phyloP scores from a whole-genome alignment of 2,113 vertebrate genomes.

The Festucalex cinctus region DNA sequence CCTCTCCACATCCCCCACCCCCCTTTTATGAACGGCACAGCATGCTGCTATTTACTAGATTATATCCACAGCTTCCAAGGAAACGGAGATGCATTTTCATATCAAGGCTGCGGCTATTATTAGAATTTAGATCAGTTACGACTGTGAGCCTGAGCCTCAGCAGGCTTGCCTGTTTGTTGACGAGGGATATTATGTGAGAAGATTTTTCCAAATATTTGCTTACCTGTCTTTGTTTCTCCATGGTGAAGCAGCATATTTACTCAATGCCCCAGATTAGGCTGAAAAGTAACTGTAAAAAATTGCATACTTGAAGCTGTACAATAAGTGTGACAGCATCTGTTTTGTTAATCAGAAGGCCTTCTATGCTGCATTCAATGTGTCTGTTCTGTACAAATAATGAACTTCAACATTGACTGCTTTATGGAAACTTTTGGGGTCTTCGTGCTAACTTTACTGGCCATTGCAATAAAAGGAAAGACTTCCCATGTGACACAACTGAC shows the following conservation, averaged over 20 bases:
- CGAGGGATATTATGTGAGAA: conserved; percentile 2
- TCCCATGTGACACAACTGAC: no score
- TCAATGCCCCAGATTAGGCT: neutral
- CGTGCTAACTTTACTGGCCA: no score
- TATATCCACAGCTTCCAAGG: conserved; percentile 7
- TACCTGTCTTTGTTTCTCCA: neutral
- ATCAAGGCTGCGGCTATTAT: conserved; percentile 40
- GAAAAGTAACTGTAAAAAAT: no score
- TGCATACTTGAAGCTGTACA: no score
- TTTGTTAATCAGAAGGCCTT: no score
- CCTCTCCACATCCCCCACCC: neutral
- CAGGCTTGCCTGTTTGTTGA: neutral
- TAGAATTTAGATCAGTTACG: conserved; percentile 33
- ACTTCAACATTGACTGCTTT: no score
- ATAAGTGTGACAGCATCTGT: no score
- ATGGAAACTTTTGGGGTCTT: no score
- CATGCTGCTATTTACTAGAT: conserved; percentile 20
- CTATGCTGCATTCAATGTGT: no score
- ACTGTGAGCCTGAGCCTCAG: conserved; percentile 5
- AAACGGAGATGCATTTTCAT: conserved; percentile 29
- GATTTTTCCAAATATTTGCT: neutral
- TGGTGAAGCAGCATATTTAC: neutral
- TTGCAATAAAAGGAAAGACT: no score
- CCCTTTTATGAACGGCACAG: neutral
- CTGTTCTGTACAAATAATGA: neutral